These are phyloP conservation scores for Pterocles burchelli DNA, from an alignment of 2,113 vertebrate genomes.

Conservation along the genomic window DNA sequence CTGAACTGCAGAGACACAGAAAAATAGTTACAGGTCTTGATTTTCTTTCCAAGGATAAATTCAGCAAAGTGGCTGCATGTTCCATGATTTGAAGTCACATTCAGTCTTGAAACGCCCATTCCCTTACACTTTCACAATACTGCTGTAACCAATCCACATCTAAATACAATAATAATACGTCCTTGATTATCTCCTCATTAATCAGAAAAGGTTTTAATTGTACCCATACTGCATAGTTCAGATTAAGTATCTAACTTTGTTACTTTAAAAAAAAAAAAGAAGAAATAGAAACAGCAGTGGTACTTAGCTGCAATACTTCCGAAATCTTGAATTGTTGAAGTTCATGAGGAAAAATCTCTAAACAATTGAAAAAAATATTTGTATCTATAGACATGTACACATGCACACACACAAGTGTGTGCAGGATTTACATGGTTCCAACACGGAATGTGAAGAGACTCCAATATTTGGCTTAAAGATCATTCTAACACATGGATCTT, in stretches of 20 bases:
- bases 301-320: background rate
- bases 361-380: background rate
- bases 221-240: background rate
- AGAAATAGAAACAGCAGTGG: background rate
- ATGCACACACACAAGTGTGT: background rate
- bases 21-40: background rate
- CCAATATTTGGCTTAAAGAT: constrained; percentile 34
- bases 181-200: background rate
- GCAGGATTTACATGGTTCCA: background rate
- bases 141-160: background rate
- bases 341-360: background rate
- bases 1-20: background rate
- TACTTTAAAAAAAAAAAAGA: background rate
- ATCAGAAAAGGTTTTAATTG: background rate
- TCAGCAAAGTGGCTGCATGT: background rate
- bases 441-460: constrained; percentile 1
- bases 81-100: background rate
- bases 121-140: background rate
- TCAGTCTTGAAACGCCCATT: background rate
- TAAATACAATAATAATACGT: background rate
- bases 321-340: background rate
- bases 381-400: background rate
- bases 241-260: background rate
- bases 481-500: constrained; percentile 30
- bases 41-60: background rate